Evolutionary conservation across 2,888 invertebrate genomes (phyloP), one percentile per base, ranked within the genome.

Genomic region (Cerastoderma edule): DNA sequence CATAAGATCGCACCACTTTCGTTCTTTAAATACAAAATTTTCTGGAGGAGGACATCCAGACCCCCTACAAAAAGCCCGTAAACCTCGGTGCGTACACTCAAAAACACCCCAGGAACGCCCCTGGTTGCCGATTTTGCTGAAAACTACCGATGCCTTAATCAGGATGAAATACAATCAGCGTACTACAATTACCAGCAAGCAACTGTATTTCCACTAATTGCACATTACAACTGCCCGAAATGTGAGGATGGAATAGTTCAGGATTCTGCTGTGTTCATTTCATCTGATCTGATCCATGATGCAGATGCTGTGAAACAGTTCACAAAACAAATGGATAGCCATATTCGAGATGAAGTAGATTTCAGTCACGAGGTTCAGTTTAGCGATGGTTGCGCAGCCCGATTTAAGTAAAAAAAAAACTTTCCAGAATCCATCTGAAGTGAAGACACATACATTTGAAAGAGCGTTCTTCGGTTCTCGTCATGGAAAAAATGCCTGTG

Each of bases 311-410:
- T 63, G 32, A 4, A 46, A 4, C 24, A 60, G 5, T 69, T 69
- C 48, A 46, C n/a, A 1, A 28, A n/a, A 32, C 13, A 1, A 39
- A 44, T 44, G 22, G 6, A 66, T 6, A 24, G 24, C 22, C 66
- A 66, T 32, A 10, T 57, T 13, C 13, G 24, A 57, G 57, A 57
- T n/a, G n/a, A 56, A 56, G 60, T 68, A 46, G 33, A 56, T 27
- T 27, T 56, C n/a, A 68, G 22, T n/a, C 24, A 63, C 2, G 39
- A 70, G 54, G 39, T 70, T 24, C 64, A 64, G 54, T 63, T 39
- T 27, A 64, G 53, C 19, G 70, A 70, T 70, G 70, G 50, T n/a
- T 70, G 70, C 35, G 63, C 63, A 32, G 24, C 24, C 24, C 70
- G 56, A 27, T 67, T 39, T 32, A 67, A 70, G 35, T 70, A 13